Base-by-base conservation (phyloP, 2,113 vertebrate species). In the Callospermophilus lateralis region DNA sequence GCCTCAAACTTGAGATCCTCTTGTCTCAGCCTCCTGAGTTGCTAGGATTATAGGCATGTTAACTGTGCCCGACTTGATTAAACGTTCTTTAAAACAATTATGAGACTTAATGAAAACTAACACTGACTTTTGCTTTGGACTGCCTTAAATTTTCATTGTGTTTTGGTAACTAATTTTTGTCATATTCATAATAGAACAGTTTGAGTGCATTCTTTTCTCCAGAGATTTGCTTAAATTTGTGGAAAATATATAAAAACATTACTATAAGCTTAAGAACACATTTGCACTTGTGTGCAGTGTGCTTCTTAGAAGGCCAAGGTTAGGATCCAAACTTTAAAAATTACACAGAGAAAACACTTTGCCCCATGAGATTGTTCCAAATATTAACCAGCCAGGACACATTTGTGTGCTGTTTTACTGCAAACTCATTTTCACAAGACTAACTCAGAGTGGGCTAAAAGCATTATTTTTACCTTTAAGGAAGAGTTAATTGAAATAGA, bases 241-340 rank as follows among this genome's bases (percentile, higher is more conserved):
- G 73, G 84, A 61, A 88, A 86, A 51, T 77, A 67, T 79, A 48
- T 87, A 88, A 94, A 94, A 92, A 63, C 83, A 16, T 72, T 95
- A 26, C 51, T 83, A 28, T 20, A 83, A 78, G 28, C 30, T 92
- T 72, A 80, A 93, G 79, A 79, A 67, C 22, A 84, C 68, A 61
- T 93, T 91, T 89, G 51, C 48, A 16, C n/a, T 93, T 95, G 16
- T n/a, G n/a, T 72, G 48, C n/a, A 39, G 34, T 26, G 7, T 72
- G 68, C 78, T 88, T 8, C 19, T 86, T 78, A 70, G 81, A 85
- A 95, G 84, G 74, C 74, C 81, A 74, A 83, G 42, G 74, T 93
- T 65, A 92, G 89, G 48, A n/a, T 83, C 89, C 94, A 92, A 92
- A 90, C 81, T 95, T 95, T 70, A 53, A 84, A 67, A 92, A 80